Conservation (phyloP, 2,797 vertebrate genomes). For the Sarcophilus harrisii region DNA sequence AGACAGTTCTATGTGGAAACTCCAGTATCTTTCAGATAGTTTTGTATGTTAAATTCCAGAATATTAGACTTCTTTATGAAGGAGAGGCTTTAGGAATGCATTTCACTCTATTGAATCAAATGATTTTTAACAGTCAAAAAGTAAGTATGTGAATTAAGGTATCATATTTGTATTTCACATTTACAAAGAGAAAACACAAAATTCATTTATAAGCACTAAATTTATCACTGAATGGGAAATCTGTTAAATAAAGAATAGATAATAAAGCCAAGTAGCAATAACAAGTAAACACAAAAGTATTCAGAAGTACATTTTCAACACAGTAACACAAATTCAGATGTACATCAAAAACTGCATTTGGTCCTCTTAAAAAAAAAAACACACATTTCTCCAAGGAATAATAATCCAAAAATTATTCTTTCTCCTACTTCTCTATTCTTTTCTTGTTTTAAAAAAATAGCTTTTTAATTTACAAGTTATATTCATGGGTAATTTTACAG, state of each 20-base stretch:
- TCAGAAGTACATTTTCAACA: not conserved
- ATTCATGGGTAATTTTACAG: too few relatives aligned
- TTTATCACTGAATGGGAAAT: not conserved
- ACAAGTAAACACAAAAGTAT: not conserved
- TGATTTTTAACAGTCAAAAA: not conserved
- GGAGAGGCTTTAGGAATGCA: not conserved
- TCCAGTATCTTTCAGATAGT: not conserved
- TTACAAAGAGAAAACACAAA: not conserved
- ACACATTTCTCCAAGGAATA: not conserved
- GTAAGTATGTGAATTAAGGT: not conserved
- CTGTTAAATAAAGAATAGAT: not conserved
- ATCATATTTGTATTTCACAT: not conserved
- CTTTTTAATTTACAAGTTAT: too few relatives aligned
- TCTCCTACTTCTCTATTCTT: too few relatives aligned
- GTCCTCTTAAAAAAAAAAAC: not conserved
- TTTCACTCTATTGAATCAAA: not conserved
- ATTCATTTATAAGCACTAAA: not conserved
- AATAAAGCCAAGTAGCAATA: not conserved
- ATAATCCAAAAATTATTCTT: too few relatives aligned
- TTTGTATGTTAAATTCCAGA: not conserved
- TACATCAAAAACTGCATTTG: not conserved
- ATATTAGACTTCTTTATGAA: not conserved
- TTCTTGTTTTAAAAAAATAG: too few relatives aligned
- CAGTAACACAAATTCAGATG: not conserved
- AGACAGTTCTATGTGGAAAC: not conserved